Evolutionary conservation across 2,888 invertebrate genomes (phyloP).

Genomic region (Phengaris arion): DNA sequence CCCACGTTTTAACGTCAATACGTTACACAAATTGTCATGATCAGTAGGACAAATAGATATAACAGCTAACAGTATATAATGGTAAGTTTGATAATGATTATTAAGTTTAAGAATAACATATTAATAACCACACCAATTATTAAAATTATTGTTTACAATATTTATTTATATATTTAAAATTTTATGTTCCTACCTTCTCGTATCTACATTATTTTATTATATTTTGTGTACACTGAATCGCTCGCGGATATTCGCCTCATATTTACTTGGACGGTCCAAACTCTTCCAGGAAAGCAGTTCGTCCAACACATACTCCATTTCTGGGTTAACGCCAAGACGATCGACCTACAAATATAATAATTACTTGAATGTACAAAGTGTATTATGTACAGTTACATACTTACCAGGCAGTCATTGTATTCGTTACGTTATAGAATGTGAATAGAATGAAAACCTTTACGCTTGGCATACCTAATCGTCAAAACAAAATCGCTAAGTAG

Average conservation of each 20-base stretch:
- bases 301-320: slow-evolving; percentile 32
- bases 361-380: background rate
- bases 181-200: background rate
- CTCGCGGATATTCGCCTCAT: background rate
- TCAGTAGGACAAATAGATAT: too few species aligned
- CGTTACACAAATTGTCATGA: too few species aligned
- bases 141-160: slow-evolving; percentile 2
- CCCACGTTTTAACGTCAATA: too few species aligned
- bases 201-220: background rate
- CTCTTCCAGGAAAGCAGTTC: slow-evolving; percentile 29
- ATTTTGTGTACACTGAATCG: background rate
- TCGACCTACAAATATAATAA: slow-evolving; percentile 30
- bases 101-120: too few species aligned
- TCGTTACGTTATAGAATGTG: too few species aligned
- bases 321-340: slow-evolving; percentile 32
- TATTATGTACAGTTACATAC: too few species aligned
- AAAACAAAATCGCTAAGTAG: too few species aligned
- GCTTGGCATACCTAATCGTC: too few species aligned
- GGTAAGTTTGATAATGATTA: too few species aligned
- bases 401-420: too few species aligned
- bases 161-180: background rate
- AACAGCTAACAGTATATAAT: too few species aligned
- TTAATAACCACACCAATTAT: background rate
- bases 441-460: too few species aligned
- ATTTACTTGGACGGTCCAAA: background rate